These are phyloP conservation scores for Caenorhabditis wallacei DNA, from an alignment of 2,888 invertebrate species.

Conservation along the genomic window DNA sequence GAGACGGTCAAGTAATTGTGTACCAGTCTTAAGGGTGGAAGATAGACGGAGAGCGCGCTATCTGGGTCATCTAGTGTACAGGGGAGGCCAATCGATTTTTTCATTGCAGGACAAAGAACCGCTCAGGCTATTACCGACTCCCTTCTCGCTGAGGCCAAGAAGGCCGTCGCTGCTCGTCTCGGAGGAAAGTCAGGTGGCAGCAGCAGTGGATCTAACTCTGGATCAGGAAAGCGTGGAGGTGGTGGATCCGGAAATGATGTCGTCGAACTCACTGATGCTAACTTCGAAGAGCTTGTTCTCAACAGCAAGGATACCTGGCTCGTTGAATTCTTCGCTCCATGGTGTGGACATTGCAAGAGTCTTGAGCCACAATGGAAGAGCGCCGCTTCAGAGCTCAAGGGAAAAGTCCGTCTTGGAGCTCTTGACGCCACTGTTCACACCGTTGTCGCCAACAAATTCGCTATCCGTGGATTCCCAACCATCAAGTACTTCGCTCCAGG, in stretches of 20 bases:
- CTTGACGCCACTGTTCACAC: constrained; percentile 96
- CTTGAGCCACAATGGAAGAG: constrained; percentile 96
- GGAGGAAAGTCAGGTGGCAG: constrained; percentile 74
- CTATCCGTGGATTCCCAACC: constrained; percentile 94
- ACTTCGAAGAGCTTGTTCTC: constrained; percentile 94
- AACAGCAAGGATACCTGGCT: constrained; percentile 96
- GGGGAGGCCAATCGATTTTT: constrained; percentile 4
- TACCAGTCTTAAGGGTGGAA: constrained; percentile 24
- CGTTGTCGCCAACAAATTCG: constrained; percentile 90
- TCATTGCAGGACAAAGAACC: constrained; percentile 86
- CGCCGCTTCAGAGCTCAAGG: constrained; percentile 95
- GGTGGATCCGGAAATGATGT: constrained; percentile 86
- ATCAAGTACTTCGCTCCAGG: constrained; percentile 89
- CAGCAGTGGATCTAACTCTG: constrained; percentile 58
- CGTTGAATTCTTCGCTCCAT: constrained; percentile 95
- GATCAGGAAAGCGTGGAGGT: constrained; percentile 66
- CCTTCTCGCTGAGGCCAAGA: constrained; percentile 89
- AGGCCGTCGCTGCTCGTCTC: constrained; percentile 84
- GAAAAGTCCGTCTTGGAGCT: constrained; percentile 92
- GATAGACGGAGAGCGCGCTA: constrained; percentile 7
- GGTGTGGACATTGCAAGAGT: constrained; percentile 96
- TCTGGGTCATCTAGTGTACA: constrained; percentile 36
- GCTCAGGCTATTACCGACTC: constrained; percentile 92
- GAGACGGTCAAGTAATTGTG: constrained; percentile 41
- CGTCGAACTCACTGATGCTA: constrained; percentile 94